Base-by-base conservation (phyloP, 2,113 vertebrate species). In the Oplegnathus fasciatus region DNA sequence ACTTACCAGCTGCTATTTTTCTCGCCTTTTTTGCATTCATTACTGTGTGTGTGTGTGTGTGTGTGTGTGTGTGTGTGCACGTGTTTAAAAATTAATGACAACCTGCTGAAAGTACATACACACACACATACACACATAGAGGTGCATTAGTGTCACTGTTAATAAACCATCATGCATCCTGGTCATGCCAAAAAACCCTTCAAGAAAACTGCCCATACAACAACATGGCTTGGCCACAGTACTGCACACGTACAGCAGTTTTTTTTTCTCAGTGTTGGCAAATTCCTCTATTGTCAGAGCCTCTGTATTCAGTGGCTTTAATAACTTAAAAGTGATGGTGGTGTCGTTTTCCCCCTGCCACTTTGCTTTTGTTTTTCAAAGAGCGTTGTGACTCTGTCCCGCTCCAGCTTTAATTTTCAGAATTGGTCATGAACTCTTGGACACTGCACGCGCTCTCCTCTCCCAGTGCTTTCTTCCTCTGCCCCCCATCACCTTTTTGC, bases 251-350 rank as follows among this genome's bases (percentile, higher is more conserved):
- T 76, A 37, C 76, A 84, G 89, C 89, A 90, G 44, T 80, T 90
- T 89, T 83, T 86, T 86, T 60, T 72, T 18, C n/a, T 81, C 64
- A 40, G 84, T 69, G 89, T 86, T 92, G 88, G 91, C 91, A 92
- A 80, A 85, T 90, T 86, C 79, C 76, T 91, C 75, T 69, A 37
- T 92, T 90, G 88, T 89, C 72, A 71, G 52, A 84, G 82, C 61
- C 26, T 87, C 57, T 85, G 83, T 79, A 69, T 88, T 82, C 84
- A 89, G 28, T 82, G 74, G 68, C 57, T 93, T 94, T 91, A 93
- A 94, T 93, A 91, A 75, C 82, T 82, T 92, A 85, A 92, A 90
- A 89, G 85, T 92, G 89, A 84, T 82, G 85, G 83, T 68, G 79
- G 5, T 67, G 46, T 73, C 11, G 2, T 84, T 88, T 73, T 44